Conservation (phyloP, 2,888 invertebrate species). For the Cataglyphis cursor region DNA sequence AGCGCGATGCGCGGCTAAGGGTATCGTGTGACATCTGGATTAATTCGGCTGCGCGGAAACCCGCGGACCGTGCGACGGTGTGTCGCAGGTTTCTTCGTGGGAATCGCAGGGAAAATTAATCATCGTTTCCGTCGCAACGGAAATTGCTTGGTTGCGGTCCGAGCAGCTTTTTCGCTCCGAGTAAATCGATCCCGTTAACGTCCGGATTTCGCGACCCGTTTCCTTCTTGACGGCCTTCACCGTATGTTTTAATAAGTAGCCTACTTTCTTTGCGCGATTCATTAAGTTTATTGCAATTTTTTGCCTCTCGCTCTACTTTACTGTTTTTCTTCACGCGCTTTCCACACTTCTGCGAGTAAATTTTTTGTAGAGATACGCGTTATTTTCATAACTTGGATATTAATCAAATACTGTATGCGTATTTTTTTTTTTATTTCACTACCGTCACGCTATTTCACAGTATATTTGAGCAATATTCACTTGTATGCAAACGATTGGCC, state of each 20-base stretch:
- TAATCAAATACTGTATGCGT: background rate
- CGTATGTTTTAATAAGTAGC: constrained; percentile 50
- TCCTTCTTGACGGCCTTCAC: background rate
- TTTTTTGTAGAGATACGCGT: background rate
- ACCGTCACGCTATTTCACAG: background rate
- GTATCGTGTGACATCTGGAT: constrained; percentile 75
- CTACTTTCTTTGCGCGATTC: constrained; percentile 26
- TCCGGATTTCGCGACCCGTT: background rate
- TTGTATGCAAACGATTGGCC: constrained; percentile 72
- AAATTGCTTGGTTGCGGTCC: constrained; percentile 35
- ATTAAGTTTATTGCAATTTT: constrained; percentile 19
- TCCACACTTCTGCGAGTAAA: background rate
- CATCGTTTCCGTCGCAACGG: constrained; percentile 43
- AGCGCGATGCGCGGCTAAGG: constrained; percentile 62
- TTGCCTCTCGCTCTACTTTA: background rate
- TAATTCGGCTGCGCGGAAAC: constrained; percentile 69
- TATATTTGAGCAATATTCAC: constrained; percentile 62
- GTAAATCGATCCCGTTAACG: constrained; percentile 37
- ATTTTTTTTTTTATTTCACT: background rate
- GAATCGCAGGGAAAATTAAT: constrained; percentile 43
- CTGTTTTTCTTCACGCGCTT: background rate
- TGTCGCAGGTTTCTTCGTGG: constrained; percentile 38
- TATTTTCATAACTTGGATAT: background rate
- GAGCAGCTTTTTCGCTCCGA: constrained; percentile 40
- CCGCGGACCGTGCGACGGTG: constrained; percentile 32